phyloP scores from a whole-genome alignment of 2,888 invertebrate genomes.

The Cybosia mesomella region DNA sequence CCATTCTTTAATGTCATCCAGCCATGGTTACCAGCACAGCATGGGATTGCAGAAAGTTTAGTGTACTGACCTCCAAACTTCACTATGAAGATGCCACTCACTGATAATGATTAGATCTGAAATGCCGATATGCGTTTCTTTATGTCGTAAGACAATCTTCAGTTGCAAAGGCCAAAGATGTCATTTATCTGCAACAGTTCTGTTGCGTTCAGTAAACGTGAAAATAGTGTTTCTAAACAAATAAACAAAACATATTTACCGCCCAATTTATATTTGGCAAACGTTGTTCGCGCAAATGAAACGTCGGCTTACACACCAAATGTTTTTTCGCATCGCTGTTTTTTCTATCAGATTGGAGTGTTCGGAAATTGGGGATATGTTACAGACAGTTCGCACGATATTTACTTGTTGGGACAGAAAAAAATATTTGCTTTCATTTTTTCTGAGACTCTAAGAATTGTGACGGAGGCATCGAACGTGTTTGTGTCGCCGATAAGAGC shows the following conservation, averaged over 20 bases:
- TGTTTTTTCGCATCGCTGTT: slow-evolving; percentile 49
- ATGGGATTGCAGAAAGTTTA: not conserved
- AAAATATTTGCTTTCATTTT: slow-evolving; percentile 50
- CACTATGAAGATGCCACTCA: not conserved
- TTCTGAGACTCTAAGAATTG: slow-evolving; percentile 37
- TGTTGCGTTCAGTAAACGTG: not conserved
- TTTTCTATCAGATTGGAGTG: slow-evolving; percentile 55
- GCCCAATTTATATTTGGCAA: slow-evolving; percentile 30
- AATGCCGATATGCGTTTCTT: not conserved
- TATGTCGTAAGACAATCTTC: no score
- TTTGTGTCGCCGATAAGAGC: slow-evolving; percentile 26
- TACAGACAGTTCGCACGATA: slow-evolving; percentile 49
- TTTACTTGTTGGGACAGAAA: slow-evolving; percentile 46
- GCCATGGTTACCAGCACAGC: no score
- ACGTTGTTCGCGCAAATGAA: slow-evolving; percentile 40
- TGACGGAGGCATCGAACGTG: slow-evolving; percentile 27
- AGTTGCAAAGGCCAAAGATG: not conserved
- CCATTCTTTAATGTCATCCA: no score
- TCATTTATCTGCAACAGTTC: not conserved
- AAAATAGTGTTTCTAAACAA: slow-evolving; percentile 12
- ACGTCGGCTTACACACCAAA: slow-evolving; percentile 41
- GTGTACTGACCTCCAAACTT: not conserved
- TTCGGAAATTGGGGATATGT: slow-evolving; percentile 55
- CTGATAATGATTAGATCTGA: not conserved
- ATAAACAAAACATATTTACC: slow-evolving; percentile 38